These are phyloP conservation scores for Gopherus evgoodei DNA, from an alignment of 2,113 vertebrate species.

Conservation along the genomic window DNA sequence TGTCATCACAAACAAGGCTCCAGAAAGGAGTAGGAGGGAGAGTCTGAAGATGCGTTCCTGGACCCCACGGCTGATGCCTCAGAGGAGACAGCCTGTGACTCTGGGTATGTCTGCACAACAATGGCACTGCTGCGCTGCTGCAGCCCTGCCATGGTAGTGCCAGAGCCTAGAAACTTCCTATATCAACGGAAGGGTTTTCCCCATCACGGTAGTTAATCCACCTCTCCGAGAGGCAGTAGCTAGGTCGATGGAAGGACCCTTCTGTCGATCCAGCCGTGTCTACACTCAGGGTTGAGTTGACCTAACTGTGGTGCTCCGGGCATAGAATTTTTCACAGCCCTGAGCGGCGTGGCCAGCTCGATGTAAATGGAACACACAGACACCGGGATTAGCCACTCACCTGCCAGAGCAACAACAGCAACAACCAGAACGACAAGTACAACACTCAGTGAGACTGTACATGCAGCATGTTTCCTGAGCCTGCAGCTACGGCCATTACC, in stretches of 20 bases:
- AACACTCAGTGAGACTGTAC: neutral
- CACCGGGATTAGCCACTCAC: neutral
- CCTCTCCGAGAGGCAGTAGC: neutral
- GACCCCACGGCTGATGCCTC: neutral
- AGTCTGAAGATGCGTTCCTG: neutral
- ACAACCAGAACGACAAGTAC: neutral
- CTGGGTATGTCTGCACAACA: neutral
- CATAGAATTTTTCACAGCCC: neutral
- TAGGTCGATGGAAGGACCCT: too few species aligned
- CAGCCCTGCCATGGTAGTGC: accelerated
- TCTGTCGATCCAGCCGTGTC: neutral
- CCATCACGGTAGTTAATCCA: neutral
- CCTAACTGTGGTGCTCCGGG: neutral
- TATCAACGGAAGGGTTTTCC: neutral
- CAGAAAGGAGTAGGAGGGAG: neutral
- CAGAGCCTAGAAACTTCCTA: neutral
- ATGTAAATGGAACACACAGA: neutral
- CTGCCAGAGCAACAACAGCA: neutral
- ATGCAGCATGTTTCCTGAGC: neutral
- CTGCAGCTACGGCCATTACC: neutral
- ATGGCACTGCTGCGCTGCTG: neutral
- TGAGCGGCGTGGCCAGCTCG: accelerated
- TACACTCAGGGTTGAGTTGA: neutral
- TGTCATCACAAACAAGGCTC: neutral
- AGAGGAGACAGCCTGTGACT: neutral